These are phyloP conservation scores for Camelus bactrianus DNA, from an alignment of 2,113 vertebrate species.

Conservation along the genomic window DNA sequence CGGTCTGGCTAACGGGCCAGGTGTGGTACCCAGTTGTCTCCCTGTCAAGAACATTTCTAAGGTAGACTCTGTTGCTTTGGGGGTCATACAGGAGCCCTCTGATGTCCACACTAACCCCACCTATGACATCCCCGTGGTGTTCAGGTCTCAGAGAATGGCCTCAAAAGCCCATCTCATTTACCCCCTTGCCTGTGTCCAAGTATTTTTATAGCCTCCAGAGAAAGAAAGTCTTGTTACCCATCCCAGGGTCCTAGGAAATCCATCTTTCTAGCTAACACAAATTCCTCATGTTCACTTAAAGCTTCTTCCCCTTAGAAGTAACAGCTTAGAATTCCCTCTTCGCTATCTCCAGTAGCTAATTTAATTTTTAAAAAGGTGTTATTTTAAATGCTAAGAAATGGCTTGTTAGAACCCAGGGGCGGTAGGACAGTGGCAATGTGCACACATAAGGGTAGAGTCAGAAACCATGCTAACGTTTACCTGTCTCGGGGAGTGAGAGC, in stretches of 20 bases:
- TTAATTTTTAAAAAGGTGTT: slow-evolving; percentile 68
- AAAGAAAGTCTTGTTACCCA: not conserved
- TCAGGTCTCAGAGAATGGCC: not conserved
- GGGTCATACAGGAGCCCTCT: not conserved
- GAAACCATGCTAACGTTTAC: not conserved
- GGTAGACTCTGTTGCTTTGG: not conserved
- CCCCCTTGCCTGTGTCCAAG: not conserved
- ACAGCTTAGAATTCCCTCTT: not conserved
- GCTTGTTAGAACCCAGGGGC: not conserved
- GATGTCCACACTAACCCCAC: not conserved
- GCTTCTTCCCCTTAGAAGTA: slow-evolving; percentile 9
- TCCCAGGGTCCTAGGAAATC: not conserved
- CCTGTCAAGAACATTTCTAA: not conserved
- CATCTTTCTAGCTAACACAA: not conserved
- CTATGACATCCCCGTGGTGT: not conserved
- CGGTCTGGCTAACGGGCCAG: not conserved
- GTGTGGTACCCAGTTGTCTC: not conserved
- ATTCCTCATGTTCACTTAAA: not conserved
- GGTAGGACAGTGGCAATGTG: not conserved
- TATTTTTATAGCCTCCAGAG: not conserved
- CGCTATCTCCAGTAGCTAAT: slow-evolving; percentile 1
- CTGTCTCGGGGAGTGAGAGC: slow-evolving; percentile 49
- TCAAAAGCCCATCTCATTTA: not conserved
- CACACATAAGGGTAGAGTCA: not conserved
- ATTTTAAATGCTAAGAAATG: slow-evolving; percentile 76